Base-by-base conservation (phyloP, 2,888 invertebrate genomes). In the Acleris sparsana region DNA sequence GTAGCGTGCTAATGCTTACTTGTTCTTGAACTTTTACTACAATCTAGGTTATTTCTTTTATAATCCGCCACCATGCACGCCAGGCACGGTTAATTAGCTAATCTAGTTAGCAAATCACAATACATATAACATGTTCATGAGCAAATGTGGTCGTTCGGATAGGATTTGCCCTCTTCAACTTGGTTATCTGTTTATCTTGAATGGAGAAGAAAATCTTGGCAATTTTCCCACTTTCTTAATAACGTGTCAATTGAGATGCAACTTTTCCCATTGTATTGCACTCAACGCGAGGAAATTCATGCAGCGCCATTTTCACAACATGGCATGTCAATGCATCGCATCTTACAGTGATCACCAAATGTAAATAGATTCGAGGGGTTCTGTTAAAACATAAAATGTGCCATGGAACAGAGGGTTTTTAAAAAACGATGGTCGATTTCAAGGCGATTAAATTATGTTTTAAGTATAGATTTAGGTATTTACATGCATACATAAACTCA, bases 11-110 rank as follows among this genome's bases (percentile, higher is more conserved):
- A 53, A 56, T 56, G 39, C 51, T 29, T 18, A 57, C 57, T 66
- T 62, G 66, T 62, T 61, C 65, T 66, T 66, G 66, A 66, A 62
- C 52, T 66, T 44, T 61, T 60, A 53, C 39, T 49, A 22, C 3
- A 39, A 66, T 62, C 52, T 66, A 53, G 66, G 61, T 57, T 53
- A 62, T 56, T 60, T 55, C 44, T 49, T 44, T 56, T 25, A 43
- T 46, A 48, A 5, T 33, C 16, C 46, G 22, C 53, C n/a, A 53
- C n/a, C n/a, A n/a, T n/a, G n/a, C n/a, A n/a, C n/a, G n/a, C n/a
- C n/a, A n/a, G n/a, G n/a, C n/a, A n/a, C 16, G 17, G 52, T 29
- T 59, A 60, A 51, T 49, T 44, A 55, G 44, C 20, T 51, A 53
- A 17, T n/a, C 46, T 46, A 46, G 46, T 39, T 39, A 9, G 39